Evolutionary conservation across 92 coral and sea anemone species (phyloP).

Genomic region (Meandrina meandrites): DNA sequence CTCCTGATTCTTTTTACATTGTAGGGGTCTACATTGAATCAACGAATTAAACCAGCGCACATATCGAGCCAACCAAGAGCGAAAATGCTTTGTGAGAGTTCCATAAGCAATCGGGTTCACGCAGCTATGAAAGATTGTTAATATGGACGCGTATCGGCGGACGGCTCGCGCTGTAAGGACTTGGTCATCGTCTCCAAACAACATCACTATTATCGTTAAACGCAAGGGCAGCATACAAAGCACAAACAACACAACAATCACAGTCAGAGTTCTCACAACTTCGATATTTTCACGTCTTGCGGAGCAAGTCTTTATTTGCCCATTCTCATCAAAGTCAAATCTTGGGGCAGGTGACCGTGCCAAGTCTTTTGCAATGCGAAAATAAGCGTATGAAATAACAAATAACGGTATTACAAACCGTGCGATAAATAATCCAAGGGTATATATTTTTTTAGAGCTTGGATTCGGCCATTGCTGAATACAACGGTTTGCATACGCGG

Average conservation of each 20-base stretch:
- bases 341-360: slow-evolving; percentile 46
- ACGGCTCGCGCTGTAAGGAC: neutral
- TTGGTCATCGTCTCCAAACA: slow-evolving; percentile 33
- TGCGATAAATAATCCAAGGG: slow-evolving; percentile 30
- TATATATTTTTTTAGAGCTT: slow-evolving; percentile 18
- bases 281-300: slow-evolving; percentile 50
- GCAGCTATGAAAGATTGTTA: slow-evolving; percentile 61
- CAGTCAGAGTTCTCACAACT: slow-evolving; percentile 53
- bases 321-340: slow-evolving; percentile 39
- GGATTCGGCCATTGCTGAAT: slow-evolving; percentile 32
- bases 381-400: slow-evolving; percentile 40
- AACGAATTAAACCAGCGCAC: neutral
- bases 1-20: neutral
- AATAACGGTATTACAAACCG: slow-evolving; percentile 55
- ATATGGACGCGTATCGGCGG: slow-evolving; percentile 37
- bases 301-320: slow-evolving; percentile 41
- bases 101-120: slow-evolving; percentile 67
- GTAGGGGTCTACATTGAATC: neutral
- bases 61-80: neutral
- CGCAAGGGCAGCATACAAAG: slow-evolving; percentile 67
- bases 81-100: slow-evolving; percentile 39
- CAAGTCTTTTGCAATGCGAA: slow-evolving; percentile 42
- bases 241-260: slow-evolving; percentile 51
- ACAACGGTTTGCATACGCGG: slow-evolving; percentile 26
- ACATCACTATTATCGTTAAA: slow-evolving; percentile 36